phyloP scores from a whole-genome alignment of 2,113 vertebrate species.

The Ictalurus furcatus region DNA sequence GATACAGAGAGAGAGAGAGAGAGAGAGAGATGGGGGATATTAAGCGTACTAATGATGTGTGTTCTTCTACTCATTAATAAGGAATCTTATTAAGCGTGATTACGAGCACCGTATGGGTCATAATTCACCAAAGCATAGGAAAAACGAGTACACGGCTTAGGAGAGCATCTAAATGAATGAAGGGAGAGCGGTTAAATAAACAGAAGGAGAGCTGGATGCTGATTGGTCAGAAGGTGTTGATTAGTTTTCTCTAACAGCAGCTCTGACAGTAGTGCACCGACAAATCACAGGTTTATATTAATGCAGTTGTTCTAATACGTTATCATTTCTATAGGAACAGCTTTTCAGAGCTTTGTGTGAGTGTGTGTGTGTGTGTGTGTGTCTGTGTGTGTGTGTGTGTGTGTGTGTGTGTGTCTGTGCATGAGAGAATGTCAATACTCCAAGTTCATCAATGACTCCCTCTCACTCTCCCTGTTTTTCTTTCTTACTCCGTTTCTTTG shows the following conservation, averaged over 20 bases:
- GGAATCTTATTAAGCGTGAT: constrained; percentile 72
- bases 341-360: background rate
- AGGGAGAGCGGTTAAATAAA: background rate
- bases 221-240: background rate
- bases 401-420: background rate
- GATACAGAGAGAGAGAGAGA: constrained; percentile 36
- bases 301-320: background rate
- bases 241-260: background rate
- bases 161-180: background rate
- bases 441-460: too few relatives aligned
- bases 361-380: background rate
- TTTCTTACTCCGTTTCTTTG: background rate
- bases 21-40: constrained; percentile 61
- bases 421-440: too few relatives aligned
- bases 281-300: background rate
- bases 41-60: constrained; percentile 75
- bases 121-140: constrained; percentile 64
- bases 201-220: background rate
- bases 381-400: background rate
- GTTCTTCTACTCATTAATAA: constrained; percentile 70
- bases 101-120: constrained; percentile 68
- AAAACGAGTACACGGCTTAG: background rate
- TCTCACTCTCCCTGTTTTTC: too few relatives aligned
- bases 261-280: background rate
- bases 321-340: background rate